A percentile compares a stretch with the other conserved stretches of the same genome.
Evolutionary conservation across 1,140 invertebrate genomes (phyloP).

Genomic region (Eurosta solidaginis): DNA sequence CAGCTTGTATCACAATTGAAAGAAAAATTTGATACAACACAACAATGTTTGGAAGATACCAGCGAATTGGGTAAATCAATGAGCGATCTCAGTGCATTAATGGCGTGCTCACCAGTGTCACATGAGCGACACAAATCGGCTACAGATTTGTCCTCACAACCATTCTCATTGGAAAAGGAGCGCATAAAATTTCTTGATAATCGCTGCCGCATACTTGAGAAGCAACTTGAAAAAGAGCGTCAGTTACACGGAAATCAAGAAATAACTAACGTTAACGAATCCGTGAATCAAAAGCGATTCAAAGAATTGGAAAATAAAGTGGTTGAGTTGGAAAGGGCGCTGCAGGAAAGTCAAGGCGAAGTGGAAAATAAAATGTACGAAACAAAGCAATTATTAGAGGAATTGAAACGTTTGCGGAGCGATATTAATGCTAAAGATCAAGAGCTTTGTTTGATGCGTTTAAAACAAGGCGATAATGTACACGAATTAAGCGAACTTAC

Average conservation of each 20-base stretch:
- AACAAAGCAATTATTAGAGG: conserved; percentile 60
- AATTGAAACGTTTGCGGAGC: neutral
- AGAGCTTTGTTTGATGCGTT: neutral
- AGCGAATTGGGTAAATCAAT: conserved; percentile 55
- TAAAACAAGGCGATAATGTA: conserved; percentile 42
- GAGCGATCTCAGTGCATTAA: conserved; percentile 46
- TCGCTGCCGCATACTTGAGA: conserved; percentile 48
- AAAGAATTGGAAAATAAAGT: conserved; percentile 69
- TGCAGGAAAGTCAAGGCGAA: conserved; percentile 82
- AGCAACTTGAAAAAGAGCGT: conserved; percentile 50
- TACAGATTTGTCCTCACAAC: conserved; percentile 39
- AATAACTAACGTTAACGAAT: conserved; percentile 40
- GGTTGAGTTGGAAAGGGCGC: conserved; percentile 75
- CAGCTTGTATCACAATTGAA: conserved; percentile 60
- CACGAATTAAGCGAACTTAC: conserved; percentile 48
- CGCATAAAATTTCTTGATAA: conserved; percentile 51
- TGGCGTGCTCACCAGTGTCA: conserved; percentile 9
- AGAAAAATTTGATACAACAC: conserved; percentile 60
- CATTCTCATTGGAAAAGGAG: conserved; percentile 40
- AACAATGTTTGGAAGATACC: conserved; percentile 52
- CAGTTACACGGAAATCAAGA: conserved; percentile 59
- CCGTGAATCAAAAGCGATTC: conserved; percentile 63
- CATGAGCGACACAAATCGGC: conserved; percentile 52
- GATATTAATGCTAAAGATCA: neutral
- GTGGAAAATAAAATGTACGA: conserved; percentile 73